phyloP scores from a whole-genome alignment of 2,113 vertebrate species.

The Salvelinus alpinus region DNA sequence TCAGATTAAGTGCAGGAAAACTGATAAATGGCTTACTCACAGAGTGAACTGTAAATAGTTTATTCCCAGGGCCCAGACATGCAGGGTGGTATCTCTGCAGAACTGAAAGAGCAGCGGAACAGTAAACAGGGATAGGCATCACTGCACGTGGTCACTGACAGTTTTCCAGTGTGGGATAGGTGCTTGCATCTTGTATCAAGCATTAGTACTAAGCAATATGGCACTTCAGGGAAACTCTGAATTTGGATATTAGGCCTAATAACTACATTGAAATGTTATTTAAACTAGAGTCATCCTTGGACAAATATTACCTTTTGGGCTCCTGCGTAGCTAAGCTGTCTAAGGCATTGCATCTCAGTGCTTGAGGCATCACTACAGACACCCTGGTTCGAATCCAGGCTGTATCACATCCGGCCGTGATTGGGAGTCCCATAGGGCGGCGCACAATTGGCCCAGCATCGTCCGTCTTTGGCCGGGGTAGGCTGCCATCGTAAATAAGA shows the following conservation, averaged over 20 bases:
- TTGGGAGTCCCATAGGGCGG: no score
- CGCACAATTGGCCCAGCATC: no score
- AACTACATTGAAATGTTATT: constrained; percentile 13
- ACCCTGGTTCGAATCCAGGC: no score
- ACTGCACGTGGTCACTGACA: neutral
- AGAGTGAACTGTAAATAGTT: constrained; percentile 71
- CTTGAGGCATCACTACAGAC: no score
- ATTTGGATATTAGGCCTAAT: neutral
- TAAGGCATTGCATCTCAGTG: no score
- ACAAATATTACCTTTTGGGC: constrained; percentile 37
- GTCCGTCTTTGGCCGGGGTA: no score
- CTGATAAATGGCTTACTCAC: constrained; percentile 13
- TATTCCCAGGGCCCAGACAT: constrained; percentile 43
- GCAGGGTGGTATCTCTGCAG: neutral
- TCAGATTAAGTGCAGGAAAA: no score
- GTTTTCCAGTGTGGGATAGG: constrained; percentile 11
- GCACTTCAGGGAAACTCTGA: neutral
- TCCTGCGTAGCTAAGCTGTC: no score
- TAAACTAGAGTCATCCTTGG: constrained; percentile 48
- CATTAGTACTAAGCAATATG: constrained; percentile 5
- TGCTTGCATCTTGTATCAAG: constrained; percentile 9
- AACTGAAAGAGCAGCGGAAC: constrained; percentile 68
- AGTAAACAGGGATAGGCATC: neutral
- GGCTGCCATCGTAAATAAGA: no score
- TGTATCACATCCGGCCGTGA: no score